These are phyloP conservation scores for Bambusicola thoracicus DNA, from an alignment of 2,113 vertebrate species.

Conservation along the genomic window DNA sequence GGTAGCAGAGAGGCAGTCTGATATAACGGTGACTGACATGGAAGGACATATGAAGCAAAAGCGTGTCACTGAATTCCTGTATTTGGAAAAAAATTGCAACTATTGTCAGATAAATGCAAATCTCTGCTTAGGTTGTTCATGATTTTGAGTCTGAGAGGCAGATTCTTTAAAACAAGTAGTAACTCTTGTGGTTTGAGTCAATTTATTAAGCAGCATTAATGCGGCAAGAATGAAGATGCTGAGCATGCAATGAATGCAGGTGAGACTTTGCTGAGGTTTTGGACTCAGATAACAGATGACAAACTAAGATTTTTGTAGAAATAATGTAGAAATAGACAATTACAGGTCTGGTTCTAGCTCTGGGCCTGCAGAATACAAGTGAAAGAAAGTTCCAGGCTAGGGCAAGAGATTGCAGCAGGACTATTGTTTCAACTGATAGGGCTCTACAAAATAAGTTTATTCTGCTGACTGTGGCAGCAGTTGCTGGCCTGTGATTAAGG, in stretches of 20 bases:
- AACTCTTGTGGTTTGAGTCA: neutral
- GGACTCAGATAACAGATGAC: neutral
- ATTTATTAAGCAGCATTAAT: neutral
- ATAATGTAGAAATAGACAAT: neutral
- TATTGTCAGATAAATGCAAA: neutral
- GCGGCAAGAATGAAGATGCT: neutral
- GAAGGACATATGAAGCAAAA: too few species aligned
- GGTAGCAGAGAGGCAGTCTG: too few species aligned
- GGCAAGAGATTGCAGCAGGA: neutral
- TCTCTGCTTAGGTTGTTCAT: neutral
- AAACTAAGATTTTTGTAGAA: neutral
- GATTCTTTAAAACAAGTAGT: neutral
- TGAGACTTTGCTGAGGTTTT: neutral
- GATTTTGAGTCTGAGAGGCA: neutral
- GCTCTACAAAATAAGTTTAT: neutral
- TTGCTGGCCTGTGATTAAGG: neutral
- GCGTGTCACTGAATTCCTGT: too few species aligned
- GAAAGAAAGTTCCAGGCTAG: neutral
- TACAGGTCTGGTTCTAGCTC: neutral
- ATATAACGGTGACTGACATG: too few species aligned
- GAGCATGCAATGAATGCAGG: neutral
- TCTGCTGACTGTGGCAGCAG: neutral
- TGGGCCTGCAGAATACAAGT: neutral
- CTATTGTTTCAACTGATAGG: neutral
- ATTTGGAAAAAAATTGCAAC: too few species aligned